Evolutionary conservation across 2,888 invertebrate genomes (phyloP).

Genomic region (Andrena haemorrhoa): DNA sequence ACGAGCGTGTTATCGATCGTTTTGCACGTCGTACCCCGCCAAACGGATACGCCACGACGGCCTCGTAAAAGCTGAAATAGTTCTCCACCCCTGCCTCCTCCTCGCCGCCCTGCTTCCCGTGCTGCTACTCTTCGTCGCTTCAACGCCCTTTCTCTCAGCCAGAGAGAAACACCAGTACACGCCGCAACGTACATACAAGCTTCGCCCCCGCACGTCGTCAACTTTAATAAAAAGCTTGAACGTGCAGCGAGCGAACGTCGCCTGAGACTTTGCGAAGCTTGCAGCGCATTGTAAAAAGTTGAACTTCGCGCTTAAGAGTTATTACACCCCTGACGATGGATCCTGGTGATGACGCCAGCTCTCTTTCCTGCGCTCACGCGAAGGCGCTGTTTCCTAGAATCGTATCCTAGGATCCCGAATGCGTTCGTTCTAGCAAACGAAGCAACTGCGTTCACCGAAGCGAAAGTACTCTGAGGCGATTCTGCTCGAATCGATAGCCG

Average conservation of each 20-base stretch:
- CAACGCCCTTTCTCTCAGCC: constrained; percentile 26
- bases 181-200: constrained; percentile 5
- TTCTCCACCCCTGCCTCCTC: constrained; percentile 43
- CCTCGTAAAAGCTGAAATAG: constrained; percentile 74
- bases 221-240: constrained; percentile 40
- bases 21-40: constrained; percentile 78
- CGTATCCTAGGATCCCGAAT: too few relatives aligned
- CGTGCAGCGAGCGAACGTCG: background rate
- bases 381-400: too few relatives aligned
- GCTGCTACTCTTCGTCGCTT: constrained; percentile 9
- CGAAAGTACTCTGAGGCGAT: background rate
- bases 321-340: too few relatives aligned
- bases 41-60: constrained; percentile 77
- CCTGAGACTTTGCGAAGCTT: too few relatives aligned
- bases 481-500: constrained; percentile 35
- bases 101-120: background rate
- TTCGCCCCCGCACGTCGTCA: constrained; percentile 9
- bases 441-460: background rate
- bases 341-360: too few relatives aligned
- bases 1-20: constrained; percentile 81
- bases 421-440: too few relatives aligned
- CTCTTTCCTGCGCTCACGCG: too few relatives aligned
- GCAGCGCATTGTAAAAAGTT: too few relatives aligned
- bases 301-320: too few relatives aligned
- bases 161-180: constrained; percentile 6